These are phyloP conservation scores for Ophthalmolycus amberensis DNA, from an alignment of 2,113 vertebrate genomes.

Conservation along the genomic window DNA sequence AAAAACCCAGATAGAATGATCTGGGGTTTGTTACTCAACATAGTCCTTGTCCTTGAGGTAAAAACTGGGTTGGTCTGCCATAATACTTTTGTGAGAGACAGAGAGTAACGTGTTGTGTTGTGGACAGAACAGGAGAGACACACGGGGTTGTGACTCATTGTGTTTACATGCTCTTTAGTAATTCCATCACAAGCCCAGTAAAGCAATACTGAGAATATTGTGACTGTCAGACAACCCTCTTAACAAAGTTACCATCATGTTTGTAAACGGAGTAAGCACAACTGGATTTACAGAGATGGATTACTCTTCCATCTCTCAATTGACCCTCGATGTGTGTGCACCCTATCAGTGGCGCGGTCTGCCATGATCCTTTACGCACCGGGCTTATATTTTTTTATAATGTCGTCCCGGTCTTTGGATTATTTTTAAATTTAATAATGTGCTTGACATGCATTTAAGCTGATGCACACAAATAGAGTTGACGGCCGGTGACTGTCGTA, in stretches of 20 bases:
- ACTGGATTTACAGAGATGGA: conserved; percentile 51
- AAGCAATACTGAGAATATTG: conserved; percentile 61
- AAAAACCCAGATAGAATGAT: neutral
- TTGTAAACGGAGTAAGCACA: conserved; percentile 40
- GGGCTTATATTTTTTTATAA: neutral
- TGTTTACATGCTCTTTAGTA: conserved; percentile 53
- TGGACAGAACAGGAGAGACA: conserved; percentile 11
- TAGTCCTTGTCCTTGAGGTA: neutral
- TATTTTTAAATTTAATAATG: no score
- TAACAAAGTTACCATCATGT: conserved; percentile 58
- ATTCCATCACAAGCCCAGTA: conserved; percentile 56
- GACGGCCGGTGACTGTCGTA: no score
- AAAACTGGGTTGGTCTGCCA: neutral
- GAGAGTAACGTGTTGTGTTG: neutral
- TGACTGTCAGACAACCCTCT: conserved; percentile 52
- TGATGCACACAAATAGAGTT: no score
- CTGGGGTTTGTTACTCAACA: neutral
- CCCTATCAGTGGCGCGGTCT: no score
- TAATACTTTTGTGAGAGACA: neutral
- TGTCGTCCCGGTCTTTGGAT: neutral
- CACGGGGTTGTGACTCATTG: conserved; percentile 28
- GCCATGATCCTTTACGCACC: neutral
- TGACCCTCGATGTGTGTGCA: conserved; percentile 18
- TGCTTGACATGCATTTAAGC: no score
- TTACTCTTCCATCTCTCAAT: conserved; percentile 25